These are phyloP conservation scores for Ectemnius lituratus DNA, from an alignment of 2,888 invertebrate genomes.

Conservation along the genomic window DNA sequence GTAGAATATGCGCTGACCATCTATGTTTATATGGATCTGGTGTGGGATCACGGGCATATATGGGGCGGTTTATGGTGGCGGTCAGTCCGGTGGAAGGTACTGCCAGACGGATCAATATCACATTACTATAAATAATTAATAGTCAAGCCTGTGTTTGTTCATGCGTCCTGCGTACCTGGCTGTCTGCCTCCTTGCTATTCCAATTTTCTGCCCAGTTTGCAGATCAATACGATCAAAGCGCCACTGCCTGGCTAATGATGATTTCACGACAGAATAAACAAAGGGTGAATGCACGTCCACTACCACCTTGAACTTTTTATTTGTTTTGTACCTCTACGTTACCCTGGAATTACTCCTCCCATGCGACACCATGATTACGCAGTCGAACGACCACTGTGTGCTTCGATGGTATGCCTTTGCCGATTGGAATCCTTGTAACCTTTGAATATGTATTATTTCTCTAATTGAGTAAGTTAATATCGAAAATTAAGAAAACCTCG, in stretches of 20 bases:
- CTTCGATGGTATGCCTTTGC: no score
- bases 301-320: background rate
- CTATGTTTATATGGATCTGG: slow-evolving; percentile 21
- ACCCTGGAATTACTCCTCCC: no score
- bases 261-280: slow-evolving; percentile 19
- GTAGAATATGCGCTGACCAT: background rate
- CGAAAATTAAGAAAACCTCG: no score
- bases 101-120: slow-evolving; percentile 74
- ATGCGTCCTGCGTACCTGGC: slow-evolving; percentile 30
- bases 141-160: slow-evolving; percentile 40
- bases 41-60: slow-evolving; percentile 32
- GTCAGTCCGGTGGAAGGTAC: slow-evolving; percentile 60
- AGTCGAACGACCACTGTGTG: no score
- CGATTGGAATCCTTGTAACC: no score
- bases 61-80: slow-evolving; percentile 48
- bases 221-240: slow-evolving; percentile 28
- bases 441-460: no score
- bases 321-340: no score
- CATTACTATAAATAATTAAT: slow-evolving; percentile 77
- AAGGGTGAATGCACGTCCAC: background rate
- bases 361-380: no score
- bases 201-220: slow-evolving; percentile 38
- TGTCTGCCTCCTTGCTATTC: slow-evolving; percentile 38
- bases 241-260: slow-evolving; percentile 10
- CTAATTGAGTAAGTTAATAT: no score